Evolutionary conservation across 2,113 vertebrate genomes (phyloP).

Genomic region (Callorhinus ursinus): DNA sequence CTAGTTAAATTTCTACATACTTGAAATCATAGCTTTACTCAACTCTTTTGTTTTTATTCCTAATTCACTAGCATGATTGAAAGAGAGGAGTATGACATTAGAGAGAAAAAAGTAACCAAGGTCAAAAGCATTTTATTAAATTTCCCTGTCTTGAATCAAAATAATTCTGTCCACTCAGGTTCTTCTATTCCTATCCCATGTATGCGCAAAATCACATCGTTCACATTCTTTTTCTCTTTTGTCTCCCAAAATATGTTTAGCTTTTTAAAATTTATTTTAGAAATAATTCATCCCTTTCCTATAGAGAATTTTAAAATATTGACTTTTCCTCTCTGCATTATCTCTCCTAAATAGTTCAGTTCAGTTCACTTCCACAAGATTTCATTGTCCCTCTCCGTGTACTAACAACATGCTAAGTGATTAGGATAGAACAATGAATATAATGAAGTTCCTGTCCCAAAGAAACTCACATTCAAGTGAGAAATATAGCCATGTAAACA

Average conservation of each 20-base stretch:
- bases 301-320: background rate
- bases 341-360: background rate
- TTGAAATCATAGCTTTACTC: background rate
- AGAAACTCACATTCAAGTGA: background rate
- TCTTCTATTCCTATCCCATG: background rate
- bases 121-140: background rate
- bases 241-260: background rate
- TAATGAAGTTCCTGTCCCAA: background rate
- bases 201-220: background rate
- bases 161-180: background rate
- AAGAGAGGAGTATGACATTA: background rate
- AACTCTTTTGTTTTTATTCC: background rate
- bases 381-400: background rate
- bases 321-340: background rate
- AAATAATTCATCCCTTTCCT: background rate
- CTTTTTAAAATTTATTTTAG: background rate
- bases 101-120: background rate
- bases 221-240: background rate
- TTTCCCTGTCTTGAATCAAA: background rate
- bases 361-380: background rate
- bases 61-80: background rate
- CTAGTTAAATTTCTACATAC: background rate
- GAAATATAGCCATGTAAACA: background rate
- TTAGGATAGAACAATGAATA: background rate
- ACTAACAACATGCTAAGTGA: background rate